phyloP scores from a whole-genome alignment of 1,140 invertebrate genomes.

The Apis florea region DNA sequence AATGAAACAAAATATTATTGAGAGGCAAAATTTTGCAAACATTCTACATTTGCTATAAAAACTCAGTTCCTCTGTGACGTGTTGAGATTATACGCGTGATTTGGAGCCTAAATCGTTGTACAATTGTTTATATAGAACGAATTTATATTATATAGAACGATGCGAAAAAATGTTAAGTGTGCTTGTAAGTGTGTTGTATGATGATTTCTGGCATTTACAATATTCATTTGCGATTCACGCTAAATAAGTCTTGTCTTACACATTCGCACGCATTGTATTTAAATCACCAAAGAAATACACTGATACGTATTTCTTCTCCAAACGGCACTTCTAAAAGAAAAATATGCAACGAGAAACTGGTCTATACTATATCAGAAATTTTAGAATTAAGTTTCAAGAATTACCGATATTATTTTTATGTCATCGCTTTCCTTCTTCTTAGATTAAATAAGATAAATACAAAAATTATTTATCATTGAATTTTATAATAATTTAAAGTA shows the following conservation, averaged over 20 bases:
- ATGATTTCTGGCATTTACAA: slow-evolving; percentile 29
- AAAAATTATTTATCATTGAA: neutral
- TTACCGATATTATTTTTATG: slow-evolving; percentile 33
- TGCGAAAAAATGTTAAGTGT: slow-evolving; percentile 15
- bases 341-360: slow-evolving; percentile 14
- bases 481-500: neutral
- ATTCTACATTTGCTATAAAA: neutral
- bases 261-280: slow-evolving; percentile 15
- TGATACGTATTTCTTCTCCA: slow-evolving; percentile 14
- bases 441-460: neutral
- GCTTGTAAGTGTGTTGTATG: slow-evolving; percentile 32
- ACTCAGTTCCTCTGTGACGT: slow-evolving; percentile 31
- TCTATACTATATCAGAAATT: slow-evolving; percentile 1
- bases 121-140: slow-evolving; percentile 31
- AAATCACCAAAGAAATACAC: neutral
- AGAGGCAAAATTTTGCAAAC: slow-evolving; percentile 25
- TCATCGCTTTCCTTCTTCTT: slow-evolving; percentile 34
- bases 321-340: slow-evolving; percentile 6
- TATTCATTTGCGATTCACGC: slow-evolving; percentile 14
- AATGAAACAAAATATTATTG: slow-evolving; percentile 10
- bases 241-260: slow-evolving; percentile 47
- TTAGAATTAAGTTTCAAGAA: slow-evolving; percentile 35
- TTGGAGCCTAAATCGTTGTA: slow-evolving; percentile 34
- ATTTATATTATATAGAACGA: slow-evolving; percentile 16
- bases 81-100: slow-evolving; percentile 1